These are phyloP conservation scores for Syngnathus scovelli DNA, from an alignment of 2,113 vertebrate genomes.

Conservation along the genomic window DNA sequence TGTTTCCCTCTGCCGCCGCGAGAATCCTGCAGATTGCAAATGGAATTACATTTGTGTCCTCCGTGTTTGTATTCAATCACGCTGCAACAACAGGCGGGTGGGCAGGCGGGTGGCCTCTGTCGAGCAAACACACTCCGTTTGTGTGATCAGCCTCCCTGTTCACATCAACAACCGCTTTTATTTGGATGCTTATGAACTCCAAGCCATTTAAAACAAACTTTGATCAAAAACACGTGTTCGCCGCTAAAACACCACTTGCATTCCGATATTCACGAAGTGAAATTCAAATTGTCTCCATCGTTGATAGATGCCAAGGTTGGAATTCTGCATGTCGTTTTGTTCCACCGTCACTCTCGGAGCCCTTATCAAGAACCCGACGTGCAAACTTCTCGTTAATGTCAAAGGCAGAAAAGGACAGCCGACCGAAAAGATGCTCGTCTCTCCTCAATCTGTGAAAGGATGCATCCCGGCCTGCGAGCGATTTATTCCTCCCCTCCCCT, in stretches of 20 bases:
- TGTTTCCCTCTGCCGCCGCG: neutral
- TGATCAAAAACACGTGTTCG: too few species aligned
- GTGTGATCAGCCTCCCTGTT: neutral
- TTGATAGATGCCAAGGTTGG: neutral
- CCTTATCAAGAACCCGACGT: neutral
- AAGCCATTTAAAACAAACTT: too few species aligned
- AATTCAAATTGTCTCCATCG: neutral
- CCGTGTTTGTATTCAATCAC: neutral
- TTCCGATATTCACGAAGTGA: neutral
- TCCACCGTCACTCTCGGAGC: neutral
- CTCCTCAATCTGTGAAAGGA: constrained; percentile 6
- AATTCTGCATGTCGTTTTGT: neutral
- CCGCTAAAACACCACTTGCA: too few species aligned
- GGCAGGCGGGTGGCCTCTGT: neutral
- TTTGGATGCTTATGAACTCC: too few species aligned
- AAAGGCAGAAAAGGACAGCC: neutral
- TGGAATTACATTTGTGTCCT: neutral
- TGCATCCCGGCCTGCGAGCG: constrained; percentile 45
- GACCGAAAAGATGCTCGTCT: neutral
- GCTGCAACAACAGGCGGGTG: neutral
- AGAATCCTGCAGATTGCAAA: constrained; percentile 1
- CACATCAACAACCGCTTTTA: neutral
- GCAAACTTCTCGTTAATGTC: neutral
- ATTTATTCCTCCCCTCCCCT: constrained; percentile 49
- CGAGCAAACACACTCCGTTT: neutral